Evolutionary conservation across 2,888 invertebrate species (phyloP).

Genomic region (Pheosia gnoma): DNA sequence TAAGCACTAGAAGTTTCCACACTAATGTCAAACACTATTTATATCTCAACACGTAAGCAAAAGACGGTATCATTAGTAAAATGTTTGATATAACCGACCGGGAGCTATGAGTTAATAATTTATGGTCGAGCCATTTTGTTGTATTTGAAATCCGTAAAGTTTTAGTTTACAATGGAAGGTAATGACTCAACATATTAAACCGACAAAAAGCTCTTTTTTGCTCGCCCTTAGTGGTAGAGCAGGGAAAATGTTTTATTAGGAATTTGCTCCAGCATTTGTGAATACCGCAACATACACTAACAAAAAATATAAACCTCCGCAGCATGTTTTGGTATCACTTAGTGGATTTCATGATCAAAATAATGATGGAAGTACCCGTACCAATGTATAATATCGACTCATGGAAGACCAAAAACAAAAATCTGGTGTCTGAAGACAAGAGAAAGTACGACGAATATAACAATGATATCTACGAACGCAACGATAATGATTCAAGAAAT

Average conservation of each 20-base stretch:
- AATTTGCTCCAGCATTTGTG: slow-evolving; percentile 12
- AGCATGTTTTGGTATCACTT: background rate
- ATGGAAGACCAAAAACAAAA: too few species aligned
- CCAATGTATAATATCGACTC: too few species aligned
- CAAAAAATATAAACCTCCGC: background rate
- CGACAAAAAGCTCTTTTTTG: slow-evolving; percentile 43
- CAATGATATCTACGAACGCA: background rate
- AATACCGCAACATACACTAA: slow-evolving; percentile 14
- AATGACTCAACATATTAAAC: slow-evolving; percentile 50
- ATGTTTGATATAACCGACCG: slow-evolving; percentile 19
- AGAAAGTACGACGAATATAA: background rate
- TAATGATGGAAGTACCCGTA: too few species aligned
- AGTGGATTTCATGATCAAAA: background rate
- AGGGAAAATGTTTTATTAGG: slow-evolving; percentile 13
- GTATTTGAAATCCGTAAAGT: slow-evolving; percentile 38
- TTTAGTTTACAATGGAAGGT: slow-evolving; percentile 45
- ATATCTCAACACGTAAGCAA: slow-evolving; percentile 13
- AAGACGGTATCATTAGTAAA: slow-evolving; percentile 19
- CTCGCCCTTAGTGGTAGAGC: slow-evolving; percentile 14
- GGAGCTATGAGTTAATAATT: slow-evolving; percentile 28
- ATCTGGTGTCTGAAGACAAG: background rate
- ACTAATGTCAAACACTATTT: slow-evolving; percentile 11
- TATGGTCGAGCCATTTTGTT: slow-evolving; percentile 39
- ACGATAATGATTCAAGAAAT: slow-evolving; percentile 53
- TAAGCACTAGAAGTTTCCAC: background rate